Percentiles rank a stretch among this genome's conserved stretches.
Conservation (phyloP, 2,797 vertebrate genomes). For the Columba guinea region DNA sequence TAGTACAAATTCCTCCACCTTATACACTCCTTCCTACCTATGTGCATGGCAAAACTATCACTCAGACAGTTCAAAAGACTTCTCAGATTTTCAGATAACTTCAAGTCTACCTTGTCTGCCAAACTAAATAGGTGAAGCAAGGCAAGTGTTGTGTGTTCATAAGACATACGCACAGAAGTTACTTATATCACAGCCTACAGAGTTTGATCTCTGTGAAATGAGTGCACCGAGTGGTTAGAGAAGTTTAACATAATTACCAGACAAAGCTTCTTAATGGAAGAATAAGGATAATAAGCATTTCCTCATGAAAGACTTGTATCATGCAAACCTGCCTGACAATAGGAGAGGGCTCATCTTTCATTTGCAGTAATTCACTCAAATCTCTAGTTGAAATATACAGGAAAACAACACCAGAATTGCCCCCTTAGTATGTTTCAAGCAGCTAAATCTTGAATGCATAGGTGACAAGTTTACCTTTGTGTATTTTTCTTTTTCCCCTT, state of each 20-base stretch:
- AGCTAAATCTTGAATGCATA: neutral
- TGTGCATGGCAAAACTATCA: neutral
- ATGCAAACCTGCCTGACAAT: neutral
- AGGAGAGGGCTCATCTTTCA: neutral
- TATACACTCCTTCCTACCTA: neutral
- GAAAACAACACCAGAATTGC: neutral
- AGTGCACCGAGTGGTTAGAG: neutral
- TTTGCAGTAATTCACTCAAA: neutral
- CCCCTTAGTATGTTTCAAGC: neutral
- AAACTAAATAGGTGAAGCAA: neutral
- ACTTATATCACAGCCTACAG: neutral
- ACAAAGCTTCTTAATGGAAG: neutral
- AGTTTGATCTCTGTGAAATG: neutral
- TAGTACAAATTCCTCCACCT: neutral
- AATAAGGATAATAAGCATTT: neutral
- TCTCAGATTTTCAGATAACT: neutral
- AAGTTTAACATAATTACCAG: neutral
- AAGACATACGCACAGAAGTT: neutral
- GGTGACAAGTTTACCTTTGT: neutral
- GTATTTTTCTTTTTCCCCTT: neutral
- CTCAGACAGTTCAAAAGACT: neutral
- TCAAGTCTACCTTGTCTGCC: neutral
- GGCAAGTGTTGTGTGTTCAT: neutral
- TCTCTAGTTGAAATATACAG: neutral
- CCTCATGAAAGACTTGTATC: neutral